A percentile compares a stretch with the other conserved stretches of the same genome.
These are phyloP conservation scores for Perithous albicinctus DNA, from an alignment of 2,888 invertebrate genomes.

Conservation along the genomic window DNA sequence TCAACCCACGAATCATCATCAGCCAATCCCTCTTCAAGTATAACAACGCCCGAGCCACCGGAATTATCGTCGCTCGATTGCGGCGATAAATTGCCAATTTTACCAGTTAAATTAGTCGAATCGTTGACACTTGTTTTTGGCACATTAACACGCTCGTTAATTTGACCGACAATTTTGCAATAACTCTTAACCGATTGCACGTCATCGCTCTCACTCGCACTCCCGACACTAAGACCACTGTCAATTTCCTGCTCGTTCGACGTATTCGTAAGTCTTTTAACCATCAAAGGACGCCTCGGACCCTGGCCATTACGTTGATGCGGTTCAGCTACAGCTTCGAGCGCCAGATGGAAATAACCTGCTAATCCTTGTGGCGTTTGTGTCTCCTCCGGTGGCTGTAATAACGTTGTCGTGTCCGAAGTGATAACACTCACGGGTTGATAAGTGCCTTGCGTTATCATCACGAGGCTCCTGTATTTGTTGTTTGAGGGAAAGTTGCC, in stretches of 20 bases:
- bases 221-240: slow-evolving; percentile 81
- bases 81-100: slow-evolving; percentile 55
- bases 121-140: slow-evolving; percentile 64
- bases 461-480: slow-evolving; percentile 94
- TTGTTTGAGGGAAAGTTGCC: slow-evolving; percentile 72
- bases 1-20: slow-evolving; percentile 97
- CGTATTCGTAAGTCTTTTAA: slow-evolving; percentile 75
- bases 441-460: slow-evolving; percentile 91
- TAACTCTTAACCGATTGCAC: slow-evolving; percentile 78
- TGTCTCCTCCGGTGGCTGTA: slow-evolving; percentile 85
- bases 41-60: slow-evolving; percentile 89
- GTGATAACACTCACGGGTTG: slow-evolving; percentile 91
- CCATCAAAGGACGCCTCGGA: slow-evolving; percentile 79
- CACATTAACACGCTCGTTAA: slow-evolving; percentile 57
- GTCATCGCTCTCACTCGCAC: slow-evolving; percentile 83
- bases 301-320: slow-evolving; percentile 75
- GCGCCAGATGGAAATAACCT: slow-evolving; percentile 84
- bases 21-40: slow-evolving; percentile 94
- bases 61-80: slow-evolving; percentile 87
- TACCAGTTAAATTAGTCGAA: slow-evolving; percentile 24
- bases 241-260: slow-evolving; percentile 75
- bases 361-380: slow-evolving; percentile 86
- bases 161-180: slow-evolving; percentile 62
- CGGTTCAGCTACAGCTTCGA: slow-evolving; percentile 81
- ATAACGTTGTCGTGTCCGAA: slow-evolving; percentile 90